Evolutionary conservation across 2,797 vertebrate species (phyloP).

Genomic region (Alexandromys oeconomus): DNA sequence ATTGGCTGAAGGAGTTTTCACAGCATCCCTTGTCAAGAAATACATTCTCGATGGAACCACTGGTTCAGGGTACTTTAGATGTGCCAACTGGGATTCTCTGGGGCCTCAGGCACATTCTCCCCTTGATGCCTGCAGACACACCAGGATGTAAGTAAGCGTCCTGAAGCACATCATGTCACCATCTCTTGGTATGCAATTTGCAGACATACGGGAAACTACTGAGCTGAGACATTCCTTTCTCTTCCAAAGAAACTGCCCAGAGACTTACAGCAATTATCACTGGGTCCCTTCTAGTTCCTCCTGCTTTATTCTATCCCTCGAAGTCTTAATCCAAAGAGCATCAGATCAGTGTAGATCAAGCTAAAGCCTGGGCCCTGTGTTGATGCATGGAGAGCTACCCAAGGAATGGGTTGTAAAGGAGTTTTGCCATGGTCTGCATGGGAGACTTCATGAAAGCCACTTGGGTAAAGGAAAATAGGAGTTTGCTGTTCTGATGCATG

Average conservation of each 20-base stretch:
- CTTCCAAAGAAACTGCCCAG: background rate
- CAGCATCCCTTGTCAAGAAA: background rate
- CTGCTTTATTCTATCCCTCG: conserved; percentile 15
- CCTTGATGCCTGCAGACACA: no score
- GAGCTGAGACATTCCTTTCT: background rate
- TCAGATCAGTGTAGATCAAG: background rate
- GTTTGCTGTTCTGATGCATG: background rate
- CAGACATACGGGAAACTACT: background rate
- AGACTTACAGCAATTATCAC: background rate
- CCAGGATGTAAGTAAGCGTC: background rate
- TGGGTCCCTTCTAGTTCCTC: background rate
- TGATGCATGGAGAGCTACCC: background rate
- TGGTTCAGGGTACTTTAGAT: background rate
- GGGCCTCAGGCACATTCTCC: background rate
- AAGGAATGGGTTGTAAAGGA: background rate
- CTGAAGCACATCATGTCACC: background rate
- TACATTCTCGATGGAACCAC: background rate
- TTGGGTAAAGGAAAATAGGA: background rate
- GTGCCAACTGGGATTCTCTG: background rate
- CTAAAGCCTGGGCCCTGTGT: background rate
- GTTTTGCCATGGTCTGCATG: background rate
- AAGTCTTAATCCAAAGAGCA: conserved; percentile 40
- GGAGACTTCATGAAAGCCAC: background rate
- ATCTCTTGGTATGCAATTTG: background rate
- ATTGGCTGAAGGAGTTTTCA: no score